These are phyloP conservation scores for Chloropsis hardwickii DNA, from an alignment of 2,113 vertebrate species.

Conservation along the genomic window DNA sequence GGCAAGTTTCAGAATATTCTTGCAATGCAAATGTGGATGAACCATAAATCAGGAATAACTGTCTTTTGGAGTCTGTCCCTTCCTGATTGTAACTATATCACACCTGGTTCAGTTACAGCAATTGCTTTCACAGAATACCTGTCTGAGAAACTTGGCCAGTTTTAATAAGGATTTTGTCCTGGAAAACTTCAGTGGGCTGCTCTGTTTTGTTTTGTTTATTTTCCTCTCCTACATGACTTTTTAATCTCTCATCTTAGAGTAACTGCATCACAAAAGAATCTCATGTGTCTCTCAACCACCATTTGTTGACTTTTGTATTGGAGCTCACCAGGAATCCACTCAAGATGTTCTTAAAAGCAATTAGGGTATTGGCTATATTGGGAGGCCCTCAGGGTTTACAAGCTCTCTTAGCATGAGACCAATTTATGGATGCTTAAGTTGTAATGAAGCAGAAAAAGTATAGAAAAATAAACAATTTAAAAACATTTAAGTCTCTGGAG, in stretches of 20 bases:
- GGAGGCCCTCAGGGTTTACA: background rate
- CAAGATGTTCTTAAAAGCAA: background rate
- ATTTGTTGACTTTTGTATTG: background rate
- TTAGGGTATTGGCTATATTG: background rate
- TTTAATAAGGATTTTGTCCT: background rate
- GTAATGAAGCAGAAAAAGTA: constrained; percentile 13
- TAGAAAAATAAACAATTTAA: background rate
- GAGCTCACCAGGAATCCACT: background rate
- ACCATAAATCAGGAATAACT: background rate
- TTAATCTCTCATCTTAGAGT: background rate
- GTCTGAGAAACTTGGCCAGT: background rate
- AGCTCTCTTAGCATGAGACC: background rate
- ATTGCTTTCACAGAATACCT: background rate
- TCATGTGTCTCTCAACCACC: background rate
- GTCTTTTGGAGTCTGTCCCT: background rate
- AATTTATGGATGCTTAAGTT: constrained; percentile 23
- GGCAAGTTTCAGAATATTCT: background rate
- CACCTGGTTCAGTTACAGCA: background rate
- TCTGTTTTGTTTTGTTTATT: background rate
- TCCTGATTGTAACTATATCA: background rate
- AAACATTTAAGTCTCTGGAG: background rate
- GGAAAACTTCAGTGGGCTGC: background rate
- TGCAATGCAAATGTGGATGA: background rate
- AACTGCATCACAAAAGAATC: background rate
- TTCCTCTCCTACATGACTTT: background rate